Base-by-base conservation (phyloP, 2,797 vertebrate species). In the Centroberyx gerrardi region DNA sequence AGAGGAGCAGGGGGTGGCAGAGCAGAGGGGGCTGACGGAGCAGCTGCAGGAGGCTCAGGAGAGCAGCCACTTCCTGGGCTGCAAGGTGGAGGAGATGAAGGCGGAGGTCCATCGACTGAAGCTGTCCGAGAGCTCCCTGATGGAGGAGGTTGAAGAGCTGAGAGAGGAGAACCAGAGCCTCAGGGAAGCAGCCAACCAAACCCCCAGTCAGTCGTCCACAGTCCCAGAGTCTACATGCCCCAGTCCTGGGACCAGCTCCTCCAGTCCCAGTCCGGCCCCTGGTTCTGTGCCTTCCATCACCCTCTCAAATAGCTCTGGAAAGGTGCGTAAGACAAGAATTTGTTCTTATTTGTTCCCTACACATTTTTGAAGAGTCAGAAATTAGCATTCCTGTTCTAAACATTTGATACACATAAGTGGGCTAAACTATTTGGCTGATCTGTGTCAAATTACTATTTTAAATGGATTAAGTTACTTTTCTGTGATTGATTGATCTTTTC, bases 51-150 rank as follows among this genome's bases (percentile, higher is more conserved):
- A 87, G 36, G 93, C 90, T 6, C 93, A 95, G 65, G 91, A 95
- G 64, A 82, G 76, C 1, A 85, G 88, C 82, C 89, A 91, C 38
- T 90, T 95, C 62, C 87, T 96, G 48, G 80, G 46, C 58, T 86
- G 85, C 82, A 94, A 90, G 83, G 72, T 96, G 78, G 95, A 96
- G 84, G 94, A 95, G 62, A 90, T 94, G 80, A 93, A 91, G 70
- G 86, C 75, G 64, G 74, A 74, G 64, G 2, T 94, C 31, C 89
- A 67, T 0, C 87, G 81, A 27, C 90, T 95, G 81, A 92, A 89
- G 81, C 76, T 94, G 68, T 92, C 94, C 9, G 93, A 96, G 81
- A 83, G 91, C 58, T 88, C 83, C 13, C 75, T 94, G 64, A 82
- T 87, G 81, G 90, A 92, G 62, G 94, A 93, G 78, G 18, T 94